Conservation (phyloP, 2,888 invertebrate genomes). For the Chironomus riparius region DNA sequence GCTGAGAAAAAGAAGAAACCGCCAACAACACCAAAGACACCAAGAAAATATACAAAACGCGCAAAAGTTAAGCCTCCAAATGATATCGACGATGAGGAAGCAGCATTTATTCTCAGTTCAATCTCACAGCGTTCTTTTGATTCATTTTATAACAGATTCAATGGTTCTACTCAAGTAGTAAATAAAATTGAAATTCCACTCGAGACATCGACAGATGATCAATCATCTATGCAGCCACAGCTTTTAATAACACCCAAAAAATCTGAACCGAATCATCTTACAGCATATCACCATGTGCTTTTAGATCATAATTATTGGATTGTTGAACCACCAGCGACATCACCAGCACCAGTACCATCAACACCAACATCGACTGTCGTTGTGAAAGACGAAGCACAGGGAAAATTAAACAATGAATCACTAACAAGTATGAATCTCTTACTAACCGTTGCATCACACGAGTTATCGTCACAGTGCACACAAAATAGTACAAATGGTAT, state of each 20-base stretch:
- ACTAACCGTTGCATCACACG: background rate
- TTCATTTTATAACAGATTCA: slow-evolving; percentile 15
- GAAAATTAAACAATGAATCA: too few species aligned
- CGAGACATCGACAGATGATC: background rate
- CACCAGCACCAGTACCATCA: background rate
- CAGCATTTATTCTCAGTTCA: slow-evolving; percentile 18
- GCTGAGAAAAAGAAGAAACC: background rate
- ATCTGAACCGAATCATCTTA: background rate
- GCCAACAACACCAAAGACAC: slow-evolving; percentile 7
- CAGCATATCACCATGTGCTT: slow-evolving; percentile 9
- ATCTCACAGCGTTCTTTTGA: slow-evolving; percentile 20
- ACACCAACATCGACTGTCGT: background rate
- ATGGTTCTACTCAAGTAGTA: background rate
- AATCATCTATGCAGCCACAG: too few species aligned
- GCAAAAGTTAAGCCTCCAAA: background rate
- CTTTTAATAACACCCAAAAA: background rate
- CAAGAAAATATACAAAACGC: slow-evolving; percentile 9
- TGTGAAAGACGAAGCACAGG: too few species aligned
- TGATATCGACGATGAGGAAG: slow-evolving; percentile 21
- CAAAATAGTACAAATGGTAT: too few species aligned
- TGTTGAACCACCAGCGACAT: background rate
- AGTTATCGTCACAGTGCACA: background rate
- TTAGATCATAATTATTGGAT: slow-evolving; percentile 20
- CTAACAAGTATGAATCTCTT: background rate
- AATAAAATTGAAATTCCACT: slow-evolving; percentile 5